Base-by-base conservation (phyloP, 2,888 invertebrate genomes). In the Amphipyra tragopoginis region DNA sequence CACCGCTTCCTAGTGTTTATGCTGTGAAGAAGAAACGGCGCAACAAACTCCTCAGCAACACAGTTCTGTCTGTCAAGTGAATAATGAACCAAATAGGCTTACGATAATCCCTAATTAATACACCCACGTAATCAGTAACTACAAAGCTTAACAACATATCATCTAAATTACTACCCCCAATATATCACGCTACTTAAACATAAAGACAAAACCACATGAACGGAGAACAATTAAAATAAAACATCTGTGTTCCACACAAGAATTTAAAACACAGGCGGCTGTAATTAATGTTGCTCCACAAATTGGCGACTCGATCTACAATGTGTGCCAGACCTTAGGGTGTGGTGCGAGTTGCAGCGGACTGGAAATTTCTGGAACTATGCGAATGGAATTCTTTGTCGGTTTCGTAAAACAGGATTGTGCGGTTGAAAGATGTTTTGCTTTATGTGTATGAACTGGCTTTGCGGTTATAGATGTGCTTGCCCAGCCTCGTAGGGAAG, bases 201-300 rank as follows among this genome's bases (percentile, higher is more conserved):
- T 60, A 67, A 47, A 73, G 11, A 14, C 53, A 15, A 34, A 42
- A 57, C 66, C 64, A 59, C 54, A 44, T 13, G 13, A 29, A 56
- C 55, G 36, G 48, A 52, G 51, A 60, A 65, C 48, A 64, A 64
- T 78, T 75, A 65, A 66, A 74, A 80, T 75, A 74, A 82, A 79
- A 77, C 67, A 69, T 69, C 49, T 71, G 63, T 60, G 73, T 70
- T 64, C 55, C 63, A 52, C 58, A 51, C 60, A 67, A 67, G 71
- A 74, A 74, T 81, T 80, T 79, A 77, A 75, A 76, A 74, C 69
- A 75, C 71, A 76, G 75, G 58, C 74, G 61, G 66, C 65, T 65
- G 61, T 82, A 81, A 85, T 82, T 82, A 82, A 84, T 80, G 81
- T 75, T 56, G 65, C 69, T 72, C 71, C 69, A 63, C 75, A 77